phyloP scores from a whole-genome alignment of 1,140 invertebrate genomes.

The Papilio glaucus region DNA sequence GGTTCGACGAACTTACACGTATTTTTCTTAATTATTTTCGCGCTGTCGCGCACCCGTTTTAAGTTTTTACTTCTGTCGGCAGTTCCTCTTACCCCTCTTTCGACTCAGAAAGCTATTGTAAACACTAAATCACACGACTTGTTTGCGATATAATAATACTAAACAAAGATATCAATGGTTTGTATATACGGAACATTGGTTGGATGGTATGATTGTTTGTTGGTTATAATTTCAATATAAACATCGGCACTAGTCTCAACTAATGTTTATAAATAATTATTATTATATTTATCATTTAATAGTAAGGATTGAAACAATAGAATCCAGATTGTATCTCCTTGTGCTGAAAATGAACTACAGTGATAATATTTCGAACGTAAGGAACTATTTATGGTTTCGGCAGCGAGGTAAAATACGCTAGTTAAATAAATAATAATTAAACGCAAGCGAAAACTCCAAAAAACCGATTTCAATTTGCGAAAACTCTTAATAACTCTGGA shows the following conservation, averaged over 20 bases:
- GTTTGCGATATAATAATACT: neutral
- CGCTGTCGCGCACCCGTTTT: too few relatives aligned
- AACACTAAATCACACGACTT: neutral
- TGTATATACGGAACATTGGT: neutral
- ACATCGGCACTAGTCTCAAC: neutral
- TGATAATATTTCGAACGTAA: neutral
- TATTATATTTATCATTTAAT: conserved; percentile 8
- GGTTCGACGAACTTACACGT: too few relatives aligned
- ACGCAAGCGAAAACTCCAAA: too few relatives aligned
- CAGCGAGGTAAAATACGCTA: too few relatives aligned
- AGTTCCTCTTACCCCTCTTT: too few relatives aligned
- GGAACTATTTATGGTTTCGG: too few relatives aligned
- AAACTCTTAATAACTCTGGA: too few relatives aligned
- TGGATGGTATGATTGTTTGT: neutral
- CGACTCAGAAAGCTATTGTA: neutral
- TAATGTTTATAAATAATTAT: neutral
- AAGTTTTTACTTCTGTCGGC: neutral
- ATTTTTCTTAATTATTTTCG: too few relatives aligned
- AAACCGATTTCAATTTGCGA: too few relatives aligned
- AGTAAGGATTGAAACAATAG: neutral
- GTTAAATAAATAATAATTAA: too few relatives aligned
- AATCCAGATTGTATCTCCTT: neutral
- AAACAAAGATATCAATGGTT: conserved; percentile 3
- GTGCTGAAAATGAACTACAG: neutral
- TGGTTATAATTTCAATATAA: neutral